These are phyloP conservation scores for Drosophila burlai DNA, from an alignment of 1,140 invertebrate genomes.

Conservation along the genomic window DNA sequence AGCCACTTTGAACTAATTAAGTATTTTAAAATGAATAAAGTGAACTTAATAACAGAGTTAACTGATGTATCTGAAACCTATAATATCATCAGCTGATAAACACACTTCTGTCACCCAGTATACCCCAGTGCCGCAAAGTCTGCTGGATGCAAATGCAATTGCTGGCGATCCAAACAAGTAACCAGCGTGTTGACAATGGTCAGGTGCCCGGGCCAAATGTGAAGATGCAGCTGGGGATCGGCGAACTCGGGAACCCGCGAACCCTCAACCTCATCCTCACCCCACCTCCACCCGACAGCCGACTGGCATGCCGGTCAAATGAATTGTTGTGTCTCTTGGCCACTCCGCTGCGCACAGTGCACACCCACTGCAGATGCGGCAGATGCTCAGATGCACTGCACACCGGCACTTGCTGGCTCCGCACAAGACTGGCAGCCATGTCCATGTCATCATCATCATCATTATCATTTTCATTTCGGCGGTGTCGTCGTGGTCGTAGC, in stretches of 20 bases:
- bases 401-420: conserved; percentile 38
- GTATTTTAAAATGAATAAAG: no score
- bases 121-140: background rate
- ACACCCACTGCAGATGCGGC: conserved; percentile 36
- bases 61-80: background rate
- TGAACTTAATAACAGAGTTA: no score
- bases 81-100: background rate
- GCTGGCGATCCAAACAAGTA: conserved; percentile 28
- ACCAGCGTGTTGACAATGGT: conserved; percentile 79
- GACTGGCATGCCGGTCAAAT: conserved; percentile 60
- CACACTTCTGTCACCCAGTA: background rate
- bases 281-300: conserved; percentile 5
- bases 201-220: conserved; percentile 74
- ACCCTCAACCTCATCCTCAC: conserved; percentile 10
- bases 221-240: conserved; percentile 75
- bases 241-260: conserved; percentile 42
- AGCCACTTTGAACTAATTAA: no score
- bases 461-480: conserved; percentile 51
- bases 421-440: conserved; percentile 74
- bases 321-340: conserved; percentile 66
- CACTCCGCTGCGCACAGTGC: conserved; percentile 33
- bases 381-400: conserved; percentile 18
- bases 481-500: conserved; percentile 59
- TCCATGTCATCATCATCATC: conserved; percentile 78
- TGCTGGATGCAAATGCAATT: conserved; percentile 27